These are phyloP conservation scores for Rhopilema esculentum DNA, from an alignment of 30 jellyfish, hydroid and myxozoan genomes.

Conservation along the genomic window DNA sequence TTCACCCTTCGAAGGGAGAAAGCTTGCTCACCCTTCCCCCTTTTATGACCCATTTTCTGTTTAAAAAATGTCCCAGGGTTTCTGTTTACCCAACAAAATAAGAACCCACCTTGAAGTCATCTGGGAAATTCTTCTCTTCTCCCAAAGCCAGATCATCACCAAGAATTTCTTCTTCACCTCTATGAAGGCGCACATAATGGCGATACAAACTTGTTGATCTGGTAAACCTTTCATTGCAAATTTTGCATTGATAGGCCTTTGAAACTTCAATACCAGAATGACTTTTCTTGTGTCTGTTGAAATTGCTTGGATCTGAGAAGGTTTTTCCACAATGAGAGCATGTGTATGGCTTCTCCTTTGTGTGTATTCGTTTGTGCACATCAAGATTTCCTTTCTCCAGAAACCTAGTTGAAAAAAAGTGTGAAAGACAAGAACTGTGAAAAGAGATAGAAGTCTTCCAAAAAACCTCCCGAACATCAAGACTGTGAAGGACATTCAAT, in stretches of 20 bases:
- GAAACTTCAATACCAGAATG: constrained; percentile 24
- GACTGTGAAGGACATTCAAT: background rate
- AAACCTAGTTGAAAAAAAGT: background rate
- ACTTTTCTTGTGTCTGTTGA: constrained; percentile 38
- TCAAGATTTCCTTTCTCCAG: constrained; percentile 23
- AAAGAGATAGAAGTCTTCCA: background rate
- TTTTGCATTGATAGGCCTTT: constrained; percentile 29
- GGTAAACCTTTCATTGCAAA: constrained; percentile 39
- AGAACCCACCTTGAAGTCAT: constrained; percentile 3
- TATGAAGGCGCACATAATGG: constrained; percentile 44
- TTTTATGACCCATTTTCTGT: no score
- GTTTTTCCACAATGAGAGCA: constrained; percentile 37
- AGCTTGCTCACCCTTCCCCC: no score
- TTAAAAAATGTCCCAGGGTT: no score
- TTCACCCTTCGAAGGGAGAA: no score
- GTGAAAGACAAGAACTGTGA: background rate
- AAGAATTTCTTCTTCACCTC: constrained; percentile 15
- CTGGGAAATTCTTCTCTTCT: background rate
- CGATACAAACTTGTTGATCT: constrained; percentile 26
- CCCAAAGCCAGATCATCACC: constrained; percentile 24
- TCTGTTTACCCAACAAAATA: no score
- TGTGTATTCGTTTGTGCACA: constrained; percentile 23
- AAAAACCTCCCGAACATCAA: background rate
- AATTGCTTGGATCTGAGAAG: constrained; percentile 48
- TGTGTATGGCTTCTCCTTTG: constrained; percentile 20